These are phyloP conservation scores for Halcyon senegalensis DNA, from an alignment of 2,113 vertebrate genomes.

Conservation along the genomic window DNA sequence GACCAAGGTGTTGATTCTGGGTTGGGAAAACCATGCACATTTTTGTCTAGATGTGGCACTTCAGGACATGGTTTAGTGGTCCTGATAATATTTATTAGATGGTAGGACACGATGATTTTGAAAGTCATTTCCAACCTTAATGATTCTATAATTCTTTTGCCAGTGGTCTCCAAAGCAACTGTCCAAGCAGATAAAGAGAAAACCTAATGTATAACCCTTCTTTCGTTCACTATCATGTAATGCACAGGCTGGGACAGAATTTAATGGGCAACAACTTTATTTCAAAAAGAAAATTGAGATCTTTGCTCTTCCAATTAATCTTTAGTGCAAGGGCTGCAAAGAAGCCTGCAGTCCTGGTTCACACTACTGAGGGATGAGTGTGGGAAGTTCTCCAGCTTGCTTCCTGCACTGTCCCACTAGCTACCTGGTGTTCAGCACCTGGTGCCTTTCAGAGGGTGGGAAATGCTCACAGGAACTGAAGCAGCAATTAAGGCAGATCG, in stretches of 20 bases:
- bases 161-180: not conserved
- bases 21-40: not conserved
- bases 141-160: not conserved
- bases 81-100: no score
- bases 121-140: no score
- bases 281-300: not conserved
- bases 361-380: rapidly evolving
- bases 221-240: not conserved
- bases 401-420: not conserved
- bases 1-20: not conserved
- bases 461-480: not conserved
- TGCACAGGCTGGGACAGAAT: not conserved
- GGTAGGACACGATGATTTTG: no score
- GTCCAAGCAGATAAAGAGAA: not conserved
- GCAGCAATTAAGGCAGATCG: not conserved
- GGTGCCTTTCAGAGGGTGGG: not conserved
- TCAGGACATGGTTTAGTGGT: no score
- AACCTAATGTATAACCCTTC: not conserved
- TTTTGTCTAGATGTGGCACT: no score
- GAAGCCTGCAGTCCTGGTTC: not conserved
- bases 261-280: not conserved
- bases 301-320: not conserved
- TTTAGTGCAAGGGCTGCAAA: not conserved
- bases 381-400: not conserved
- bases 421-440: not conserved